These are phyloP conservation scores for Deilephila porcellus DNA, from an alignment of 2,888 invertebrate genomes.

Conservation along the genomic window DNA sequence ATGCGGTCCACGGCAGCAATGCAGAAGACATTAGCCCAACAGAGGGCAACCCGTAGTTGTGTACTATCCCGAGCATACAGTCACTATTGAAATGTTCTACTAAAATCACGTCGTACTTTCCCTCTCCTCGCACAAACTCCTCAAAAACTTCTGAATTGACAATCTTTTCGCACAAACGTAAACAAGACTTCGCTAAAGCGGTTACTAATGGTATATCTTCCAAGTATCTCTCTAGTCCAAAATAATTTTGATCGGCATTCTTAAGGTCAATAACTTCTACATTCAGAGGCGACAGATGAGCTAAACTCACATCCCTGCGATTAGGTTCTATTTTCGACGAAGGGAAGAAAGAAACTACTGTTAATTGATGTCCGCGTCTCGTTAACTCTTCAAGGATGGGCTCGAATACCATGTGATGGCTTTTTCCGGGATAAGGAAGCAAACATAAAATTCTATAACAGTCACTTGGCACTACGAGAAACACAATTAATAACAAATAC, in stretches of 20 bases:
- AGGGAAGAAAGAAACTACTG: constrained; percentile 78
- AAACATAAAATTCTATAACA: constrained; percentile 66
- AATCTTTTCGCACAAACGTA: constrained; percentile 55
- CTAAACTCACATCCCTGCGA: constrained; percentile 59
- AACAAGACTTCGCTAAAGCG: constrained; percentile 47
- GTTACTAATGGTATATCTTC: constrained; percentile 44
- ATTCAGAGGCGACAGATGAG: constrained; percentile 48
- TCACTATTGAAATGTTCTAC: constrained; percentile 80
- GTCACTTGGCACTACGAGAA: constrained; percentile 40
- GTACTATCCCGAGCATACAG: constrained; percentile 73
- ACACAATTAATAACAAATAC: constrained; percentile 39
- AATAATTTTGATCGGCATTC: constrained; percentile 45
- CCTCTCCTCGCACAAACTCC: constrained; percentile 56
- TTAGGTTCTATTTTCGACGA: constrained; percentile 41
- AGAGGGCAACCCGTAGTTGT: constrained; percentile 69
- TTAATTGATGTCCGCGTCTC: constrained; percentile 72
- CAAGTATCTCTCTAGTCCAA: constrained; percentile 44
- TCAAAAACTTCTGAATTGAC: constrained; percentile 56
- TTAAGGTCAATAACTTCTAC: constrained; percentile 57
- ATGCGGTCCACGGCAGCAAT: constrained; percentile 67
- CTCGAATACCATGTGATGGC: constrained; percentile 79
- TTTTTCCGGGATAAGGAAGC: constrained; percentile 76
- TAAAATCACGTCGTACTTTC: constrained; percentile 76
- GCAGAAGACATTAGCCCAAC: constrained; percentile 69
- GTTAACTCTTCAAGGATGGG: constrained; percentile 72